A percentile compares a stretch with the other conserved stretches of the same genome.
These are phyloP conservation scores for Myotis myotis DNA, from an alignment of 2,797 vertebrate genomes.

Conservation along the genomic window DNA sequence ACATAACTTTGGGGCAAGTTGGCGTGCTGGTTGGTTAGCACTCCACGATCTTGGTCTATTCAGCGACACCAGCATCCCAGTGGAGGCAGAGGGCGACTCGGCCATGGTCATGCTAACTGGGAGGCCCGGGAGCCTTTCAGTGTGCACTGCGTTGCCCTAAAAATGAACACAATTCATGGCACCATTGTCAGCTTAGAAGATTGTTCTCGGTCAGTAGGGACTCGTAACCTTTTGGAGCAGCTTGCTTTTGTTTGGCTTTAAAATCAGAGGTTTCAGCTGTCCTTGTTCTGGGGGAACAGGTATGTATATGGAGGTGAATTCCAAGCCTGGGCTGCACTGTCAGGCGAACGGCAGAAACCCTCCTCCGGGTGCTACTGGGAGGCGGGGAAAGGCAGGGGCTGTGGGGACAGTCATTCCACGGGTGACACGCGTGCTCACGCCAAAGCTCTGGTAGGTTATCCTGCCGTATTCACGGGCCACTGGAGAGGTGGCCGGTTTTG, in stretches of 20 bases:
- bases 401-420: neutral
- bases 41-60: neutral
- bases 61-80: rapidly evolving
- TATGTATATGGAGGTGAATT: neutral
- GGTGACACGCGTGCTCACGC: neutral
- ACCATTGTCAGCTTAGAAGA: neutral
- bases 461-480: rapidly evolving
- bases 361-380: neutral
- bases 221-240: too few relatives aligned
- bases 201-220: neutral
- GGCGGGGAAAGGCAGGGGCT: neutral
- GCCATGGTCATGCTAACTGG: rapidly evolving
- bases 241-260: neutral
- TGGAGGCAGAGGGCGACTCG: neutral
- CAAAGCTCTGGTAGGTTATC: neutral
- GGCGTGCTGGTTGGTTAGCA: rapidly evolving
- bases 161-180: rapidly evolving
- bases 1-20: rapidly evolving
- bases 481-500: neutral
- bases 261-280: neutral
- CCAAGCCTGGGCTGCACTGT: rapidly evolving
- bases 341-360: neutral
- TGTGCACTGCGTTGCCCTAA: neutral
- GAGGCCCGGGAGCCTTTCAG: rapidly evolving
- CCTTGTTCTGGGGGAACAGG: neutral